A percentile compares a stretch with the other conserved stretches of the same genome.
Evolutionary conservation across 2,797 vertebrate species (phyloP).

Genomic region (Alouatta caraya): DNA sequence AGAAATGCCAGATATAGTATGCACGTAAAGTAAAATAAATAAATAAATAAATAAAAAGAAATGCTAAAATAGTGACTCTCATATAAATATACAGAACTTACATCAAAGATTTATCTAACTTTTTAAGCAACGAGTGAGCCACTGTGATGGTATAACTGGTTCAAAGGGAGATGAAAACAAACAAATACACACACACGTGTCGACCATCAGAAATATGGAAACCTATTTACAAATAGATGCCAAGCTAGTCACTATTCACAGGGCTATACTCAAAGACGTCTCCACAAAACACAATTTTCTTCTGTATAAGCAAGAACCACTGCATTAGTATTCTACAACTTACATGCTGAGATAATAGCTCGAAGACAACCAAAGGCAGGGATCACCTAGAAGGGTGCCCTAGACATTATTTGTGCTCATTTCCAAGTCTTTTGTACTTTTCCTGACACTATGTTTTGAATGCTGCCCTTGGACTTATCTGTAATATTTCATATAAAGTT

Average conservation of each 20-base stretch:
- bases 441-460: not conserved
- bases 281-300: not conserved
- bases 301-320: not conserved
- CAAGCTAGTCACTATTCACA: no score
- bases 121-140: not conserved
- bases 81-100: not conserved
- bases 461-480: not conserved
- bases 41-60: not conserved
- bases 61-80: not conserved
- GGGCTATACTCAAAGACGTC: fast-evolving
- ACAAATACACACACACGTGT: not conserved
- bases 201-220: not conserved
- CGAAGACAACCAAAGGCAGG: not conserved
- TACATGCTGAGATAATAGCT: fast-evolving
- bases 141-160: not conserved
- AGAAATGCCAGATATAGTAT: no score
- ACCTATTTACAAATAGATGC: not conserved
- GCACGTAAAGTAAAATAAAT: no score
- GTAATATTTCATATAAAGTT: not conserved
- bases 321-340: fast-evolving
- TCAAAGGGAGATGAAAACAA: not conserved
- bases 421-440: not conserved
- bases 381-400: fast-evolving
- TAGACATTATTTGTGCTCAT: not conserved
- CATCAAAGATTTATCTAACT: not conserved